Evolutionary conservation across 2,113 vertebrate species (phyloP), one percentile per base, ranked within the genome.

Genomic region (Atractosteus spatula): DNA sequence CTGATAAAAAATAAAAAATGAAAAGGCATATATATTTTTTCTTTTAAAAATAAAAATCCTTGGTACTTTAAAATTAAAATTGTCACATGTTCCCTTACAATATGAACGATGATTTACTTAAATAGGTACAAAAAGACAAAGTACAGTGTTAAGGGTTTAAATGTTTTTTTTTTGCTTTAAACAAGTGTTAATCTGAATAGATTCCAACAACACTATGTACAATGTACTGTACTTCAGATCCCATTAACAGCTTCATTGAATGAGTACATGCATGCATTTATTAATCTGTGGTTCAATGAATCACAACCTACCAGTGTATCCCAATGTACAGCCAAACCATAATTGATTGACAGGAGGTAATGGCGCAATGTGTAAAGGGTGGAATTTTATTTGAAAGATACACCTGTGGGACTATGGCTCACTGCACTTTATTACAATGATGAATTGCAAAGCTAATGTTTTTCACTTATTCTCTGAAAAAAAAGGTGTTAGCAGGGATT

Each of bases 401-500:
- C 66, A 79, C 74, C 79, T 71, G 62, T 16, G 10, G 77, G 69
- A 71, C 51, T 59, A 47, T 43, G 59, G 74, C 69, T 77, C 75
- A 78, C 70, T 75, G 77, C 71, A 72, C 69, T 68, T 73, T 42
- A n/a, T 76, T 78, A 81, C 71, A 77, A 69, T 78, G 83, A 86
- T 78, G 71, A 84, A 86, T 85, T 17, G 72, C 78, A 68, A 62
- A 14, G 61, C 69, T 67, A 56, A 67, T 43, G 69, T 76, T 79
- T 80, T 81, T 85, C 84, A 83, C 77, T 81, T 80, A 81, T 65
- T 73, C 73, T 72, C 74, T 47, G 71, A 45, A 77, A 80, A 75
- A 29, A 55, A 57, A 55, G 10, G 10, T 51, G 10, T 10, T 7
- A 51, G 10, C 47, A 51, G 47, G 47, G 5, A 7, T 51, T 10